Conservation (phyloP, 2,888 invertebrate species). For the Choristoneura rosaceana region DNA sequence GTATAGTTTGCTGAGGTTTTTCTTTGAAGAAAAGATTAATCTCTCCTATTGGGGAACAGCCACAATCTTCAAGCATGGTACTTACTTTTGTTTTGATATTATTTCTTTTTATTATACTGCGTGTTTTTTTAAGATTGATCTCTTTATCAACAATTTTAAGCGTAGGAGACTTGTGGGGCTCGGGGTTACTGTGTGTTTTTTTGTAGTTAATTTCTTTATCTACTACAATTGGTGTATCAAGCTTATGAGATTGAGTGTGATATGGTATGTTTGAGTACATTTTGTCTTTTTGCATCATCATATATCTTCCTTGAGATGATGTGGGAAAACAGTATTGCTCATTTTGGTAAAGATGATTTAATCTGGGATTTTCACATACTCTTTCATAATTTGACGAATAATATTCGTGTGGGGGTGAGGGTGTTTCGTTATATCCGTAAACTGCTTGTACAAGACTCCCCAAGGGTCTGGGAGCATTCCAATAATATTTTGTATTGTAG, state of each 20-base stretch:
- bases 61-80: background rate
- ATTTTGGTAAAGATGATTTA: slow-evolving; percentile 44
- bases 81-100: background rate
- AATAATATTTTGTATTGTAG: slow-evolving; percentile 43
- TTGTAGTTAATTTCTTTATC: background rate
- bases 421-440: background rate
- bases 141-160: background rate
- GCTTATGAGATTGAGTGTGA: background rate
- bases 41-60: slow-evolving; percentile 1
- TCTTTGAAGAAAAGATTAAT: slow-evolving; percentile 23
- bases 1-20: background rate
- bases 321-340: slow-evolving; percentile 58
- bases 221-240: background rate
- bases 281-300: slow-evolving; percentile 53
- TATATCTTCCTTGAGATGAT: slow-evolving; percentile 57
- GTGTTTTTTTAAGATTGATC: background rate
- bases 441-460: background rate
- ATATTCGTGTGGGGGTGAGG: background rate
- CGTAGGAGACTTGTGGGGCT: background rate
- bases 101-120: background rate
- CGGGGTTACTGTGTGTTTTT: background rate
- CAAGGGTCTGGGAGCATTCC: background rate
- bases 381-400: background rate
- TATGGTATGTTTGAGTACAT: background rate
- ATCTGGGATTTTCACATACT: background rate